Evolutionary conservation across 2,888 invertebrate species (phyloP).

Genomic region (Macrosiphum euphorbiae): DNA sequence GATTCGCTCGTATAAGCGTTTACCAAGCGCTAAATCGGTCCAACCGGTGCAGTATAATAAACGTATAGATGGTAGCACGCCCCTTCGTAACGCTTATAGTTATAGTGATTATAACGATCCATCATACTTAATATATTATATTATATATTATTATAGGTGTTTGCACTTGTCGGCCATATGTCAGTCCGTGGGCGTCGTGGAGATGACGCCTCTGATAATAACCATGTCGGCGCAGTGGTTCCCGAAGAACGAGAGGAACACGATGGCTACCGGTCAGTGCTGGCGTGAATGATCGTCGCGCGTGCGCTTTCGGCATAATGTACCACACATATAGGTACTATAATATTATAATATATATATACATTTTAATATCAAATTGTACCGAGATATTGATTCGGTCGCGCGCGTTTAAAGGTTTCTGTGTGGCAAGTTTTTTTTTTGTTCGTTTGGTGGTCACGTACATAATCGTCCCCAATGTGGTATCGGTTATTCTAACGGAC

Average conservation of each 20-base stretch:
- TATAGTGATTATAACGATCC: background rate
- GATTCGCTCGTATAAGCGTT: background rate
- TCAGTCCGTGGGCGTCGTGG: conserved; percentile 20
- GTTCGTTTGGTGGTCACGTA: conserved; percentile 42
- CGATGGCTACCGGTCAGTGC: conserved; percentile 35
- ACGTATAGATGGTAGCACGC: background rate
- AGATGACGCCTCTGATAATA: conserved; percentile 42
- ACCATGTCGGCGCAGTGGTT: conserved; percentile 47
- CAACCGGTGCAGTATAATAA: background rate
- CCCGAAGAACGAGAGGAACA: conserved; percentile 50
- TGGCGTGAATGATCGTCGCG: background rate
- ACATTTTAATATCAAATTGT: background rate
- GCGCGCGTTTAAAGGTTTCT: background rate
- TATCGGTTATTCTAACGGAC: background rate
- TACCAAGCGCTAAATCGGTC: background rate
- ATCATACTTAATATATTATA: background rate
- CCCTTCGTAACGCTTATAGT: background rate
- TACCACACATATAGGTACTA: background rate
- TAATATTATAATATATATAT: no score
- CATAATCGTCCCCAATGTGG: background rate
- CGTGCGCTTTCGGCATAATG: background rate
- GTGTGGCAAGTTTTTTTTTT: no score
- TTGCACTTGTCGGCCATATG: conserved; percentile 45
- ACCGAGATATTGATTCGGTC: background rate
- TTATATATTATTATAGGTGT: conserved; percentile 9